Evolutionary conservation across 2,113 vertebrate species (phyloP), one percentile per base, ranked within the genome.

Genomic region (Petromus typicus): DNA sequence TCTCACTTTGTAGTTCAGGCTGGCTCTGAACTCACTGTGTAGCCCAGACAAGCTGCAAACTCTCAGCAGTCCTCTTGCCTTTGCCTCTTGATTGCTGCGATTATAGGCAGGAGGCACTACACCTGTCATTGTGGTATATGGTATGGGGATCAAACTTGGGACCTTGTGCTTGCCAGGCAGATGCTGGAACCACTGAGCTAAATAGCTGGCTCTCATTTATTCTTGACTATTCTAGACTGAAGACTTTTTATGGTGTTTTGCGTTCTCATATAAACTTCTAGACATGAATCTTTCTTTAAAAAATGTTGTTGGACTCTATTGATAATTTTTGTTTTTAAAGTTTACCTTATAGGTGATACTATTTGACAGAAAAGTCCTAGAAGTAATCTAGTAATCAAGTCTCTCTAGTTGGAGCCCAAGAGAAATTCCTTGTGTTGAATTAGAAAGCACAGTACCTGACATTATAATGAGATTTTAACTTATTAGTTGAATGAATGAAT

Each of bases 401-500:
- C 45, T 79, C 90, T 63, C 57, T 76, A 84, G 79, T 43, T 85
- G 73, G 25, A 45, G 14, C 86, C 51, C 83, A 90, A 86, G 78
- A 95, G 71, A 90, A 16, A 90, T 92, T 89, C 51, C 34, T 64
- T 80, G 57, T 91, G 56, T 79, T 84, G 67, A 92, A 86, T 37
- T 92, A 51, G 7, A 75, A 91, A 86, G 67, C 45, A 76, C 1
- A 56, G 57, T 80, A 82, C 91, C 83, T 95, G 86, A 63, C 95
- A 92, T 91, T 93, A 80, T 91, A 95, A 97, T 92, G 63, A 96
- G 20, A 14, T 87, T 97, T 97, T 86, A 97, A 93, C 89, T 90
- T 96, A 90, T 48, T 78, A 84, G 56, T 94, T 85, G 87, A 95
- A 48, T 95, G 92, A 96, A 93, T 79, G 81, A 95, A 90, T 90